phyloP scores from a whole-genome alignment of 2,797 vertebrate genomes.

The Lateolabrax maculatus region DNA sequence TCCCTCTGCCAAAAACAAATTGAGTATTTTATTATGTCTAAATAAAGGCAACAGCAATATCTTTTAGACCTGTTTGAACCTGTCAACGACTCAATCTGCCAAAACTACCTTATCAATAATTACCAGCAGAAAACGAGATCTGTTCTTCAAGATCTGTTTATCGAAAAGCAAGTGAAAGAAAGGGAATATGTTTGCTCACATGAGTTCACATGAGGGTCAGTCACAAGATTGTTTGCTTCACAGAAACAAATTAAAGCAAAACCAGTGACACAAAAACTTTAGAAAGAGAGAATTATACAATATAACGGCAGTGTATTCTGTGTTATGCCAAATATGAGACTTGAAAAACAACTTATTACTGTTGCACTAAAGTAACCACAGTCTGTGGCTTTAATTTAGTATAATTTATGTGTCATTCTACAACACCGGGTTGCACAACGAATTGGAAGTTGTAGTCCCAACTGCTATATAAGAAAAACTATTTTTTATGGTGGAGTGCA shows the following conservation, averaged over 20 bases:
- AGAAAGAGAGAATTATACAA: not conserved
- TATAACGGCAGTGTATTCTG: not conserved
- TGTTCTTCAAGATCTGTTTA: not conserved
- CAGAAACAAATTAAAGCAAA: not conserved
- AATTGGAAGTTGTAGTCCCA: no score
- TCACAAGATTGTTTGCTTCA: not conserved
- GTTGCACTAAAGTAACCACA: not conserved
- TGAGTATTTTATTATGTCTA: not conserved
- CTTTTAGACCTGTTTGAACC: not conserved
- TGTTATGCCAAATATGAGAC: not conserved
- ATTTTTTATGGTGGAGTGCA: no score
- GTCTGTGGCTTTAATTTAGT: not conserved
- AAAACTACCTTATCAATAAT: slow-evolving; percentile 11
- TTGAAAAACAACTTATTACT: not conserved
- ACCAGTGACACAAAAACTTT: not conserved
- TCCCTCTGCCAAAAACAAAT: not conserved
- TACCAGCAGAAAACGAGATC: not conserved
- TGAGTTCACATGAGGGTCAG: not conserved
- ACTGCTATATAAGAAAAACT: no score
- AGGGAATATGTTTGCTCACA: not conserved
- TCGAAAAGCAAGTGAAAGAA: no score
- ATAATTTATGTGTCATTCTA: no score
- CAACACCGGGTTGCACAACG: no score
- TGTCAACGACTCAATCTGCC: not conserved
- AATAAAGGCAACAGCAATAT: not conserved